Evolutionary conservation across 2,888 invertebrate species (phyloP).

Genomic region (Leucoptera coffeella): DNA sequence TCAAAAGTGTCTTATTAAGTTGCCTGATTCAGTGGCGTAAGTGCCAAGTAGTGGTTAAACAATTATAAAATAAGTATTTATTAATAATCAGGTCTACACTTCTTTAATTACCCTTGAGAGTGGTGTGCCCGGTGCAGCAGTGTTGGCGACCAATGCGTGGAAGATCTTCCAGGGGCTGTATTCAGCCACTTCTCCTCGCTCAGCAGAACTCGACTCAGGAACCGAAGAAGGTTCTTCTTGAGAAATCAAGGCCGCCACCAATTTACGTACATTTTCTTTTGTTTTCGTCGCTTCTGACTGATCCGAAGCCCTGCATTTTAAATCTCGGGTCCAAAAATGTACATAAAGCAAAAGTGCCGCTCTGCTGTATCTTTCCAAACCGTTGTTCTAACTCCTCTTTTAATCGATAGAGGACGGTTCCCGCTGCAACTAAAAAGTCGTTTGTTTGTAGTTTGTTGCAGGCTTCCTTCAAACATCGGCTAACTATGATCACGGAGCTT

Average conservation of each 20-base stretch:
- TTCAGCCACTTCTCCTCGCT: no score
- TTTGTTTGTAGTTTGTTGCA: constrained; percentile 1
- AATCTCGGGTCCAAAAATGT: constrained; percentile 2
- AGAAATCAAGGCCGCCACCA: neutral
- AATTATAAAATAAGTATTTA: no score
- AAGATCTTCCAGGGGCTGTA: constrained; percentile 2
- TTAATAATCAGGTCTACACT: no score
- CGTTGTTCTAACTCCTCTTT: neutral
- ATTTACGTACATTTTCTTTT: constrained; percentile 1
- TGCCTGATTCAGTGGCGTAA: no score
- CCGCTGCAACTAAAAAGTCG: neutral
- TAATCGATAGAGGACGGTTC: no score
- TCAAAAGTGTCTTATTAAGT: no score
- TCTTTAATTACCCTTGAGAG: constrained; percentile 2
- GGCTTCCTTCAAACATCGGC: constrained; percentile 6
- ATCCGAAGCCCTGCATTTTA: constrained; percentile 1
- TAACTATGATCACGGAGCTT: constrained; percentile 8
- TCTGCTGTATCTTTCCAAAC: constrained; percentile 1
- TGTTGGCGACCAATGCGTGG: neutral
- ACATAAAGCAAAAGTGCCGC: neutral
- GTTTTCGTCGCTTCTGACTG: neutral
- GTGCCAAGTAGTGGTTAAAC: no score
- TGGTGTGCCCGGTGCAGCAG: constrained; percentile 1
- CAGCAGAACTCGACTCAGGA: neutral
- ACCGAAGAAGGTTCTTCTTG: constrained; percentile 1